Base-by-base conservation (phyloP, 1,140 invertebrate species). In the Babylonia areolata region DNA sequence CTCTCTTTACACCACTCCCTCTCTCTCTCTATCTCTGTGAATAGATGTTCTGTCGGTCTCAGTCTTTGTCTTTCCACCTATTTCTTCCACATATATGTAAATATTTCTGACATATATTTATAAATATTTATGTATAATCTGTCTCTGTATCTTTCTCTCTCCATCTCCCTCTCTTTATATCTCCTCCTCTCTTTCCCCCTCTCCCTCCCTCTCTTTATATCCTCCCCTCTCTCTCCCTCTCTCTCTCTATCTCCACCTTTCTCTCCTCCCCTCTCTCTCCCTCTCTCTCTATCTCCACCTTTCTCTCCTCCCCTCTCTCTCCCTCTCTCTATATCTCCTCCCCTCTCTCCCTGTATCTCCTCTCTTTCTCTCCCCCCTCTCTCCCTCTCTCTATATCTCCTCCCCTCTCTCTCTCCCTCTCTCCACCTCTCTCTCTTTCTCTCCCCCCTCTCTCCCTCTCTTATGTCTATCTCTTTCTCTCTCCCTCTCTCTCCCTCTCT, bases 361-460 rank as follows among this genome's bases (percentile, higher is more conserved):
- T 64, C 58, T 37, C 73, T 39, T 3, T 75, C 73, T 75, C 73
- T 75, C 73, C 35, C 73, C 73, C 35, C 73, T 35, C 73, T 75
- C 73, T 75, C 9, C 23, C 58, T 64, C 58, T 64, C 58, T 64
- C 58, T 64, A 6, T 64, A 6, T 64, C 58, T 64, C 9, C 23
- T 20, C 23, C 58, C 23, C 58, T 64, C 58, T 64, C 9, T 37
- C 73, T 39, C 15, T 75, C 73, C 35, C 15, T 75, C 73, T 75
- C 15, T 75, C 73, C 35, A 12, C 35, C 73, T 75, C 15, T 75
- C 73, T 71, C 69, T 71, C 69, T 33, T 20, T 51, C 46, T 51
- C 46, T 51, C 46, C 58, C 28, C 58, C 28, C 58, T 64, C 58
- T 64, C 12, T 64, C 9, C 28, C 23, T 11, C 58, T 64, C 58